Percentiles rank a stretch among this genome's conserved stretches.
Conservation (phyloP, 2,113 vertebrate genomes). For the Aleadryas rufinucha region DNA sequence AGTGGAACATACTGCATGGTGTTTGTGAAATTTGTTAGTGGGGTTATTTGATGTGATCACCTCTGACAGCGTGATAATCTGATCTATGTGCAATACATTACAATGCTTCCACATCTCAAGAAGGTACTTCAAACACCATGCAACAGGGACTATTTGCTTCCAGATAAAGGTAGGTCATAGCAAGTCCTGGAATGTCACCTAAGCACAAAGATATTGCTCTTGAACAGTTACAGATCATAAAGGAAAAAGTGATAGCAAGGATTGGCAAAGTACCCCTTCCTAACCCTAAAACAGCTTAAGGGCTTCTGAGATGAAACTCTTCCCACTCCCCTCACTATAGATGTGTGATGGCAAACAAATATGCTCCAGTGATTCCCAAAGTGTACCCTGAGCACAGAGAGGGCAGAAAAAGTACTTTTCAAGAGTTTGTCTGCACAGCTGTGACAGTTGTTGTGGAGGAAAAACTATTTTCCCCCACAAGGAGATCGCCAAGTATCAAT, state of each 20-base stretch:
- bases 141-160: neutral
- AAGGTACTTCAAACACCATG: neutral
- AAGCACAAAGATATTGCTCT: neutral
- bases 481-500: neutral
- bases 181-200: neutral
- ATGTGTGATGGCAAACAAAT: neutral
- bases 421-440: neutral
- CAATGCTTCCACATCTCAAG: neutral
- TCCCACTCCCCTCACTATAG: neutral
- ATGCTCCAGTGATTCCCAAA: neutral
- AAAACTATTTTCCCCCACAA: neutral
- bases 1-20: neutral
- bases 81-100: neutral
- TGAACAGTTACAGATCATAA: neutral
- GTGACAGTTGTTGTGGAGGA: neutral
- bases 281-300: neutral
- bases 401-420: neutral
- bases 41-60: neutral
- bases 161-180: constrained; percentile 10
- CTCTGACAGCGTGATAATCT: neutral
- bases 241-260: neutral
- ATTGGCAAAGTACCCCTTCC: neutral
- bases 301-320: neutral
- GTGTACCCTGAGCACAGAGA: neutral
- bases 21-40: neutral